Evolutionary conservation across 2,888 invertebrate species (phyloP), one percentile per base, ranked within the genome.

Genomic region (Lasioglossum pauxillum): DNA sequence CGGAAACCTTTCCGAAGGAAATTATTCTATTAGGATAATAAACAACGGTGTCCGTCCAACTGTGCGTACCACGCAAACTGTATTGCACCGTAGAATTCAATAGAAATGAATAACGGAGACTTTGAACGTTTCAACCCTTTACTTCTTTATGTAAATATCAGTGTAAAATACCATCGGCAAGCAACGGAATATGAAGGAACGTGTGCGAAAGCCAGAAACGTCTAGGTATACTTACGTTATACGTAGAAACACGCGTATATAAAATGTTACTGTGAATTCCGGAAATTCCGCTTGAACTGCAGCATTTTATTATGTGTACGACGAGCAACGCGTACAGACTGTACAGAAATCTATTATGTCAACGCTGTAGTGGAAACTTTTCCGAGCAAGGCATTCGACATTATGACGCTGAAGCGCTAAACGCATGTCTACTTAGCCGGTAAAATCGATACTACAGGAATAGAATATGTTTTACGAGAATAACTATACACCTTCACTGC

Each of bases 341-440:
- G 31, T 31, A 31, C 23, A 16, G 19, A 46, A 46, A 73, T 46
- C 10, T 73, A 31, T 46, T 44, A 46, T 10, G 72, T 72, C 8
- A 46, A 72, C 16, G 7, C 19, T 46, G 16, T 73, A 19, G 31
- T 46, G 46, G 23, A 41, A 76, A 64, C 75, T 44, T 76, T 64
- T 44, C 31, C 31, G 64, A 64, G 41, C 23, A 16, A 44, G 46
- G 44, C 64, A 64, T 44, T 35, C 49, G 19, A 73, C 46, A 73
- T 73, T 49, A 49, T 73, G 73, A 73, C 73, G 46, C 49, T 73
- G 46, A 73, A 46, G 10, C 73, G 73, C 46, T 73, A 73, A 73
- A 73, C 49, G 73, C 73, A 73, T 73, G 73, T 49, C 73, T 49
- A 31, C 46, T 73, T 49, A 23, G 23, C 73, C 49, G 73, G 73